Evolutionary conservation across 2,113 vertebrate genomes (phyloP).

Genomic region (crab-eating macaque (Macaca fascicularis)): DNA sequence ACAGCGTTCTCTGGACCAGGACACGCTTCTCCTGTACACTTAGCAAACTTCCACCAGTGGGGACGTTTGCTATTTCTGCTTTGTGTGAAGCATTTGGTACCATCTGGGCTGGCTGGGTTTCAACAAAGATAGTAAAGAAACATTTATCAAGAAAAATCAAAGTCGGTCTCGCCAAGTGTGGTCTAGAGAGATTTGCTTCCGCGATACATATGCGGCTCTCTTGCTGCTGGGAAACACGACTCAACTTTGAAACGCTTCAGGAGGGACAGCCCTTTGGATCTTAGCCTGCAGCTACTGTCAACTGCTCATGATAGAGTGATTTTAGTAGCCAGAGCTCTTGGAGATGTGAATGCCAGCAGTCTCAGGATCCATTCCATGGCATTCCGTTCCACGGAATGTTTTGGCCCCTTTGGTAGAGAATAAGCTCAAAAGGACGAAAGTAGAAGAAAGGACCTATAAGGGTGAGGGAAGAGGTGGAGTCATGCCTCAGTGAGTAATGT

Average conservation of each 20-base stretch:
- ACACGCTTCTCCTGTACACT: not conserved
- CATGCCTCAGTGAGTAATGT: not conserved
- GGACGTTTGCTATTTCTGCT: slow-evolving; percentile 52
- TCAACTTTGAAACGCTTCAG: slow-evolving; percentile 11
- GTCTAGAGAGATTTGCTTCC: slow-evolving; percentile 59
- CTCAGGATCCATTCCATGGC: not conserved
- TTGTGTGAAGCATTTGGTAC: slow-evolving; percentile 40
- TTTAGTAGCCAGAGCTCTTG: not conserved
- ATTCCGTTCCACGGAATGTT: not conserved
- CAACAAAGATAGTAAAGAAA: slow-evolving; percentile 74
- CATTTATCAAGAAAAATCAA: slow-evolving; percentile 67
- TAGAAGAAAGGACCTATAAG: not conserved
- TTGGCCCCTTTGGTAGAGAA: not conserved
- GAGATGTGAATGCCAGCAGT: not conserved
- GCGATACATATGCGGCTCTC: not conserved
- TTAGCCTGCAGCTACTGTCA: not conserved
- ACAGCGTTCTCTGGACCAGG: not conserved
- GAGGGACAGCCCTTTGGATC: not conserved
- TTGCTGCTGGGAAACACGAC: not conserved
- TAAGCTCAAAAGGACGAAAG: not conserved
- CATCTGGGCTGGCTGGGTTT: slow-evolving; percentile 72
- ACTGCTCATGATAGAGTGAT: not conserved
- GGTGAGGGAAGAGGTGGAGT: not conserved
- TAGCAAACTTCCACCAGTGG: slow-evolving; percentile 12
- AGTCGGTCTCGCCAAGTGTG: slow-evolving; percentile 44